Conservation (phyloP, 1,140 invertebrate genomes). For the Bombyx mandarina region DNA sequence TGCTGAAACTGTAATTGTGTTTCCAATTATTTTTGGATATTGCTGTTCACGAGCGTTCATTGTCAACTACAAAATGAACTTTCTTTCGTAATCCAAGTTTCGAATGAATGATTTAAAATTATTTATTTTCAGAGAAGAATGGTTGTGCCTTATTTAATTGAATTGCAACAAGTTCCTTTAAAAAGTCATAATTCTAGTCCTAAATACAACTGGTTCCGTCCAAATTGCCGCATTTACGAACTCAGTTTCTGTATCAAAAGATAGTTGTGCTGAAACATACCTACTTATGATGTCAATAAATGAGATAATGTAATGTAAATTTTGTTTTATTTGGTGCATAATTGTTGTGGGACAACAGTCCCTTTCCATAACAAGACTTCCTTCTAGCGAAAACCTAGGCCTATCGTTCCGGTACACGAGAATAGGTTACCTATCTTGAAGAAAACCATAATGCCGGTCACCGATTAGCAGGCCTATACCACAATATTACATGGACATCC, state of each 20-base stretch:
- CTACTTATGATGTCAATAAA: constrained; percentile 19
- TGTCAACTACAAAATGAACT: too few species aligned
- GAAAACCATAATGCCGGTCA: too few species aligned
- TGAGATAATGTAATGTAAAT: constrained; percentile 3
- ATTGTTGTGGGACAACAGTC: background rate
- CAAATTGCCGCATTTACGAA: constrained; percentile 54
- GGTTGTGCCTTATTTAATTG: constrained; percentile 60
- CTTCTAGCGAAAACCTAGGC: too few species aligned
- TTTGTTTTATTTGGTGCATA: constrained; percentile 15
- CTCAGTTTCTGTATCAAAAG: constrained; percentile 23
- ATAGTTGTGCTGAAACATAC: too few species aligned
- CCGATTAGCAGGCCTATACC: too few species aligned
- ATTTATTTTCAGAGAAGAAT: constrained; percentile 23
- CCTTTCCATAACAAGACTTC: background rate
- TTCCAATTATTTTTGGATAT: too few species aligned
- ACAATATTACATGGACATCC: too few species aligned
- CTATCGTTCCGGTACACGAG: too few species aligned
- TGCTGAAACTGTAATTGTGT: too few species aligned
- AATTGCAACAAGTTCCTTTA: constrained; percentile 38
- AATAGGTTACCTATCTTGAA: too few species aligned
- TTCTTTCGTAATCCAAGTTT: background rate
- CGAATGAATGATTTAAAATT: background rate
- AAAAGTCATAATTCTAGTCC: constrained; percentile 57
- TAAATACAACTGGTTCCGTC: constrained; percentile 61
- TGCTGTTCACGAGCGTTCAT: too few species aligned